Evolutionary conservation across 2,113 vertebrate species (phyloP), one percentile per base, ranked within the genome.

Genomic region (Syngnathus floridae): DNA sequence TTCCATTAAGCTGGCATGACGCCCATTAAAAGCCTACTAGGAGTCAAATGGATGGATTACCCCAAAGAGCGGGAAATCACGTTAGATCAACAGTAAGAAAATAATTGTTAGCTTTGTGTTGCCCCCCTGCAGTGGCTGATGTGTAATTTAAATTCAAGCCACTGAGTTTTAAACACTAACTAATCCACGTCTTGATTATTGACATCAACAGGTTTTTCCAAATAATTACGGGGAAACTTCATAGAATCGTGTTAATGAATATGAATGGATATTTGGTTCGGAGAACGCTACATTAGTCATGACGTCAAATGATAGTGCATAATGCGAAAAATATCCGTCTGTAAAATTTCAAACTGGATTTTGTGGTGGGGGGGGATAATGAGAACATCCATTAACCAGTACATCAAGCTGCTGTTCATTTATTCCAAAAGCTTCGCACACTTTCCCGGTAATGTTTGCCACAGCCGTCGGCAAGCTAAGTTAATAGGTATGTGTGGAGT

Each of bases 21-120:
- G 69, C 43, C 77, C 65, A 80, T 83, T 83, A 79, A 86, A 82
- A 77, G 35, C 62, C 75, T 78, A 72, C 85, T 85, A 77, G 77
- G 75, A 70, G 66, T 81, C 80, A 35, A 77, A 51, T 21, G 48
- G 48, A 19, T 10, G 19, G 19, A 51, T 21, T 21, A 51, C 7
- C 19, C 48, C 48, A 51, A 21, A 51, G 48, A 78, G 71, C 48
- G 26, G 37, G 48, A 37, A 31, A 31, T 31, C 3, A 26, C 22
- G 21, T 31, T 55, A 68, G 68, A 71, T 79, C 46, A 41, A 62
- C 31, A 8, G 65, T 71, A 69, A 76, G 62, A 65, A 64, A 56
- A 51, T 51, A 7, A 35, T 35, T 56, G 54, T 31, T 56, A 35
- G n/a, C 13, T 21, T 51, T 51, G 48, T 51, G 48, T 3, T 6